Base-by-base conservation (phyloP, 2,113 vertebrate species). In the Miniopterus natalensis region DNA sequence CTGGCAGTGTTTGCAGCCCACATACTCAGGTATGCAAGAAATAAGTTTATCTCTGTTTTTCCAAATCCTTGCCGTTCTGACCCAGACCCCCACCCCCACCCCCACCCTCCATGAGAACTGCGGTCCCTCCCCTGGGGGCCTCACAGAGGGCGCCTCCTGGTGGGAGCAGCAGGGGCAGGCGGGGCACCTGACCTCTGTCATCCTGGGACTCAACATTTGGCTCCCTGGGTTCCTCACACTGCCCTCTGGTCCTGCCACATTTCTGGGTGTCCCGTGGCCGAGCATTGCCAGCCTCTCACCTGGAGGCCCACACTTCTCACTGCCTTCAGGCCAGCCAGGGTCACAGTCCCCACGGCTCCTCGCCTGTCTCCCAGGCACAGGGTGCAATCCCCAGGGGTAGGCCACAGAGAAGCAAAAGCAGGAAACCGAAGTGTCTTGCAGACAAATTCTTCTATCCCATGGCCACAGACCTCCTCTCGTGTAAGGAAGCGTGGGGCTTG, bases 241-340 rank as follows among this genome's bases (percentile, higher is more conserved):
- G 36, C 20, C 15, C 6, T 71, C 40, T 5, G 12, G 49, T 47
- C 31, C 25, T 40, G 18, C 2, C 12, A 14, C 57, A 10, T 20
- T 36, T 8, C n/a, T 73, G 40, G 3, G 21, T 63, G 13, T 63
- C 7, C 15, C 47, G 15, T 1, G 0, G 2, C 11, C 8, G 0
- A 75, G 17, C 13, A 13, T 6, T n/a, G 31, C 3, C 27, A 31
- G 63, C 29, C 42, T 61, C 31, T 5, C 11, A 0, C 13, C 57
- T 21, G 1, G n/a, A 47, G 49, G 20, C 36, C 6, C 31, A 3
- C 13, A 23, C 29, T 42, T 61, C 31, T 5, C 40, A 20, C 20
- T 1, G 6, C 8, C 27, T 31, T 36, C 5, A 10, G 13, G 12
- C 53, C 1, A 4, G 20, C 8, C 57, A 47, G 36, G 55, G 29